Base-by-base conservation (phyloP, 1,140 invertebrate species). In the Manduca sexta region DNA sequence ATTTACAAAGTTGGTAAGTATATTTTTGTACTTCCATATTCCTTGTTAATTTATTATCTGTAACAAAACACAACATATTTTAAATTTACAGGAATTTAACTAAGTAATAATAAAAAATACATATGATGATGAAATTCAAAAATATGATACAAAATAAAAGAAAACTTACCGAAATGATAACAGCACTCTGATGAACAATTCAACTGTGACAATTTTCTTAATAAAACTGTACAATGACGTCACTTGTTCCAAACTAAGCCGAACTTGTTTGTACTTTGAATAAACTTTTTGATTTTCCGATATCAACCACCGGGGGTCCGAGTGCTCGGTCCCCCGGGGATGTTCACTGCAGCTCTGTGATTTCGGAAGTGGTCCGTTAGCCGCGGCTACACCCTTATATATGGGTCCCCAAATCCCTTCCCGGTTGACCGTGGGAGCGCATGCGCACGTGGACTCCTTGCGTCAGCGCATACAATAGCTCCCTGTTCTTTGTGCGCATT, bases 381-480 rank as follows among this genome's bases (percentile, higher is more conserved):
- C 38, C 31, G 30, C 18, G 29, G 17, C 18, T 13, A 18, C 49
- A 65, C 66, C 63, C 66, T 77, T 82, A 70, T 84, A 81, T 81
- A 76, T 68, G 65, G 41, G 12, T 73, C 62, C 65, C 50, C 60
- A 63, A 68, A 55, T 65, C 67, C 67, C 69, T 74, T 61, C 65
- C 71, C 51, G 40, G 44, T 30, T 14, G 44, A 70, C 73, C 81
- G 81, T 84, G 81, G 75, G 81, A 84, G 56, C 69, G 64, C 54
- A 14, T 13, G 69, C 70, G 74, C 81, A 81, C 81, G 81, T 83
- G 81, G 64, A 49, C 64, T 77, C 60, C 74, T 79, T 77, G 74
- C 77, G 78, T 66, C 74, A 71, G 55, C 68, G 74, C 69, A 71
- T 52, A 82, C 76, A 84, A 84, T 74, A 47, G 68, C 42, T 56